Conservation (phyloP, 2,888 invertebrate species). For the Ormyrus thymus region DNA sequence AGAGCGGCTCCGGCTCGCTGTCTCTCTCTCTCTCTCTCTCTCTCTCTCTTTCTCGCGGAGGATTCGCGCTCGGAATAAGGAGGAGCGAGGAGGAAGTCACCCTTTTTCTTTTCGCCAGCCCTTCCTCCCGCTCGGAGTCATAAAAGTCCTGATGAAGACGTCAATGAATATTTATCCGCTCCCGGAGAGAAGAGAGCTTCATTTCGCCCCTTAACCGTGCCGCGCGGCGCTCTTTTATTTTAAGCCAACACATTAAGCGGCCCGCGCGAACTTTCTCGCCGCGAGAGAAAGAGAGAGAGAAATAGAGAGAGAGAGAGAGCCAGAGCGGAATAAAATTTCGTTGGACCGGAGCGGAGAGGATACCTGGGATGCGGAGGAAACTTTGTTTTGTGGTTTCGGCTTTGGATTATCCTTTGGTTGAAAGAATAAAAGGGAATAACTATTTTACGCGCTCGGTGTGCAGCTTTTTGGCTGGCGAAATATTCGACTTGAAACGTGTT, state of each 20-base stretch:
- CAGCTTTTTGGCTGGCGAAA: too few species aligned
- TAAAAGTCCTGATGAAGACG: constrained; percentile 73
- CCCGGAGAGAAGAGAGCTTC: constrained; percentile 59
- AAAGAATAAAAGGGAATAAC: too few species aligned
- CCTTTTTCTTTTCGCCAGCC: neutral
- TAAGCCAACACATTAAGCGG: constrained; percentile 59
- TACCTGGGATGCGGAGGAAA: too few species aligned
- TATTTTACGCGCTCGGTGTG: too few species aligned
- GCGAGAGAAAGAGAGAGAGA: neutral
- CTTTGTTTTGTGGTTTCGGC: too few species aligned
- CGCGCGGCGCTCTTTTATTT: constrained; percentile 61
- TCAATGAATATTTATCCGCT: constrained; percentile 73
- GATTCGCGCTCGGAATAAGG: constrained; percentile 36
- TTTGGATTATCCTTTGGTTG: too few species aligned
- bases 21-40: too few species aligned
- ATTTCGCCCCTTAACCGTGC: constrained; percentile 57
- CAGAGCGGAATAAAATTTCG: too few species aligned
- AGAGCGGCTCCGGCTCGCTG: neutral
- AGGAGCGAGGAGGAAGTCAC: constrained; percentile 23
- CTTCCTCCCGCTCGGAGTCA: constrained; percentile 55
- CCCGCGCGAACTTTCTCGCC: constrained; percentile 16
- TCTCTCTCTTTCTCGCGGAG: neutral
- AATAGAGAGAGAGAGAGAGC: too few species aligned
- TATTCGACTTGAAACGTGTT: too few species aligned
- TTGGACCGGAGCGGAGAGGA: too few species aligned